Percentiles rank a stretch among this genome's conserved stretches.
Conservation (phyloP, 23 tunicate species). For the Styela clava region DNA sequence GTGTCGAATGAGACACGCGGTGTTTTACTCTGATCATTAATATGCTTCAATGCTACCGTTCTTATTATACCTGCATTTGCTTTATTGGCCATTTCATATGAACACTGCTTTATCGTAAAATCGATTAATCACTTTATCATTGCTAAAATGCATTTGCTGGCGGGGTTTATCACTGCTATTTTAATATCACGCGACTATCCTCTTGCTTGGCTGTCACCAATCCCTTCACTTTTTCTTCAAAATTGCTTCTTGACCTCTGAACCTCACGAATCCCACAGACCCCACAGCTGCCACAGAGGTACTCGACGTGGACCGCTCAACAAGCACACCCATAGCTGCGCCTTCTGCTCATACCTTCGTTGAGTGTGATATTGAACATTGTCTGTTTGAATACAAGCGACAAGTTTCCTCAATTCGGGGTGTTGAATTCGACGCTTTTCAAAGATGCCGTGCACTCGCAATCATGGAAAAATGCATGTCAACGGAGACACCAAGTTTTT, state of each 20-base stretch:
- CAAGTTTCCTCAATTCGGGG: neutral
- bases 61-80: neutral
- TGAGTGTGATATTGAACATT: neutral
- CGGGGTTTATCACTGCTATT: neutral
- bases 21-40: neutral
- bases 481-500: neutral
- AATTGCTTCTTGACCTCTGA: neutral
- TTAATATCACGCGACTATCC: neutral
- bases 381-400: neutral
- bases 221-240: neutral
- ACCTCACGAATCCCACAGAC: neutral
- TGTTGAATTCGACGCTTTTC: neutral
- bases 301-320: neutral
- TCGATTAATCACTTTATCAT: neutral
- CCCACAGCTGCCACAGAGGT: neutral
- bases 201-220: neutral
- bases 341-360: neutral
- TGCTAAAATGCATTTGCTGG: neutral
- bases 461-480: neutral
- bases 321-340: neutral
- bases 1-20: neutral
- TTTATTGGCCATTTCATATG: neutral
- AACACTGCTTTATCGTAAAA: neutral
- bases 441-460: slow-evolving; percentile 13
- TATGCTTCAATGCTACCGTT: neutral